Base-by-base conservation (phyloP, 2,797 vertebrate species). In the Rhinatrema bivittatum region DNA sequence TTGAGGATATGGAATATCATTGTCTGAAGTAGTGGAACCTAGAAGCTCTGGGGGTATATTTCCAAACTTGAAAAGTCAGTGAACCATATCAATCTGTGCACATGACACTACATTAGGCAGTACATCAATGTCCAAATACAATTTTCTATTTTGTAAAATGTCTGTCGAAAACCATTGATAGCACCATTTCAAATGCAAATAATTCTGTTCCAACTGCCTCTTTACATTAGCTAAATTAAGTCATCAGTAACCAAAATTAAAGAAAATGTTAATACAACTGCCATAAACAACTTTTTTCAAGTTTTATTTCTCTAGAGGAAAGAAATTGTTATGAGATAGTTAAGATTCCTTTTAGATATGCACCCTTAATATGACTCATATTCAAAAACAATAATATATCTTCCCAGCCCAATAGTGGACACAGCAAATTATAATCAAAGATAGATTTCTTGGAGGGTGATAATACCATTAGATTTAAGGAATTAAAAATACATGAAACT, bases 401-500 rank as follows among this genome's bases (percentile, higher is more conserved):
- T n/a, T 48, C 43, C 57, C 70, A 76, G 75, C 74, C 68, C 65
- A 66, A 62, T 58, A 74, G 63, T 68, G 72, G 72, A 60, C 69
- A 64, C 62, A 77, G 65, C 68, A 74, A 75, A 83, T 78, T 82
- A 82, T 82, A 81, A 85, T 79, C 78, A 83, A 79, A 85, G 75
- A 82, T 69, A 79, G 77, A 82, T 84, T 77, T 84, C 78, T 78
- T 77, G 63, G 71, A 79, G 76, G 68, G 65, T 76, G 79, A 81
- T 84, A 77, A 79, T 81, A 79, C 73, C 78, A 84, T 81, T 83
- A 78, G 81, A 85, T 81, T 84, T 80, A 81, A 84, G 76, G 79
- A 85, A 84, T 86, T 86, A 86, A 84, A 85, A 86, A 85, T 83
- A 86, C 82, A 83, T 85, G 82, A 84, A 86, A 86, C 79, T 86